These are phyloP conservation scores for Amphilophus citrinellus DNA, from an alignment of 2,113 vertebrate species.

Conservation along the genomic window DNA sequence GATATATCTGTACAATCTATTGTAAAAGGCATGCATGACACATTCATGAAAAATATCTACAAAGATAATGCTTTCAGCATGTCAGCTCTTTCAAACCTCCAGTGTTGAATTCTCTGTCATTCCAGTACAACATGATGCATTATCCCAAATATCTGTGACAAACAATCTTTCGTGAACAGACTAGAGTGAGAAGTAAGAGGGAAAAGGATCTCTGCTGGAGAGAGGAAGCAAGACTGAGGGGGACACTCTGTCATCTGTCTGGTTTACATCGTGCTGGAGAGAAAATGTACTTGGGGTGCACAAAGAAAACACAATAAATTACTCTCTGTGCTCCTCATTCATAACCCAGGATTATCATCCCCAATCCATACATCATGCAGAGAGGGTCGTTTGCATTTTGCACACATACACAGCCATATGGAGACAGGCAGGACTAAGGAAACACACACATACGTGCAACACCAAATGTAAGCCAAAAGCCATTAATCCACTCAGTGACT, in stretches of 20 bases:
- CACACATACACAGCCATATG: constrained; percentile 58
- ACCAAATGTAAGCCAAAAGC: constrained; percentile 56
- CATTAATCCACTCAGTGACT: constrained; percentile 66
- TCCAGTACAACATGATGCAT: constrained; percentile 43
- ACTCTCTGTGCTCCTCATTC: constrained; percentile 63
- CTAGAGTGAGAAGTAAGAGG: constrained; percentile 33
- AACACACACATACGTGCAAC: constrained; percentile 24
- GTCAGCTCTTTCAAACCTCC: constrained; percentile 28
- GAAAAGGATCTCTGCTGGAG: constrained; percentile 29
- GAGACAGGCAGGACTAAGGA: constrained; percentile 46
- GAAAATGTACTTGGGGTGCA: constrained; percentile 60
- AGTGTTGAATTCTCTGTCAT: constrained; percentile 27
- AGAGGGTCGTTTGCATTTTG: constrained; percentile 55
- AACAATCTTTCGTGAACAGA: constrained; percentile 30
- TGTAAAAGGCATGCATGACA: constrained; percentile 24
- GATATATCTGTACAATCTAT: constrained; percentile 16
- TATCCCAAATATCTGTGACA: constrained; percentile 39
- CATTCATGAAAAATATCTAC: constrained; percentile 48
- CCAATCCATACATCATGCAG: constrained; percentile 66
- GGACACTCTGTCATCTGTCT: constrained; percentile 54
- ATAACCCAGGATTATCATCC: constrained; percentile 73
- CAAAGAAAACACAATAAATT: constrained; percentile 77
- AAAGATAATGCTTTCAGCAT: constrained; percentile 9
- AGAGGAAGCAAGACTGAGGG: constrained; percentile 23
- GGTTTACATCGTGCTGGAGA: constrained; percentile 43